phyloP scores from a whole-genome alignment of 2,113 vertebrate genomes.

The Oostethus manadensis region DNA sequence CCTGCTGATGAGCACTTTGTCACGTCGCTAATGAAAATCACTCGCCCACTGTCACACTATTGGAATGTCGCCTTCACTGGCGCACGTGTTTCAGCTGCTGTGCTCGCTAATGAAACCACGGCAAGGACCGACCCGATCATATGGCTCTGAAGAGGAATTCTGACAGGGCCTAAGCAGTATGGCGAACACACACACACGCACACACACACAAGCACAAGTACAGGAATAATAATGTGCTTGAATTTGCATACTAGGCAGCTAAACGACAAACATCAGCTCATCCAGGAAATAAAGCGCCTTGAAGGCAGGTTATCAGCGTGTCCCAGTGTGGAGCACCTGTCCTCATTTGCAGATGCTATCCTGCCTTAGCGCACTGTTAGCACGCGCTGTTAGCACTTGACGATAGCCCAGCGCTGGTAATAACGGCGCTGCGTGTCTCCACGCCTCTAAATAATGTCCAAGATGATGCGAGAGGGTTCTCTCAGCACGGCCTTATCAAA shows the following conservation, averaged over 20 bases:
- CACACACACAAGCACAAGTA: constrained; percentile 19
- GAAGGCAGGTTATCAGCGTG: constrained; percentile 60
- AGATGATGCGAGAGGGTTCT: constrained; percentile 55
- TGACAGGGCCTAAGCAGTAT: constrained; percentile 73
- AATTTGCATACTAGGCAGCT: constrained; percentile 45
- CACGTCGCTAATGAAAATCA: constrained; percentile 99
- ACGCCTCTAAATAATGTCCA: constrained; percentile 42
- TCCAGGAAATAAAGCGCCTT: constrained; percentile 57
- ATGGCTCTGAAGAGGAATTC: constrained; percentile 83
- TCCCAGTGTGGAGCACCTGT: constrained; percentile 54
- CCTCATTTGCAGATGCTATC: constrained; percentile 70
- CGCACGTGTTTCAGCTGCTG: constrained; percentile 99
- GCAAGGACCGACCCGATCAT: constrained; percentile 84
- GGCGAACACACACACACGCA: constrained; percentile 52
- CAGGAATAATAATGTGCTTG: constrained; percentile 29
- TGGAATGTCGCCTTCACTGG: too few species aligned
- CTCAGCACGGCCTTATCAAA: constrained; percentile 77
- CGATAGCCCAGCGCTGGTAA: constrained; percentile 59
- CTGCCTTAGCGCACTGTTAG: not conserved
- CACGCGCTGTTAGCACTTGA: constrained; percentile 6
- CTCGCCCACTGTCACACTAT: constrained; percentile 93
- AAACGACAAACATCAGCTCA: constrained; percentile 41
- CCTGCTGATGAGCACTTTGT: constrained; percentile 59
- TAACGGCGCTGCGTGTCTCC: constrained; percentile 59
- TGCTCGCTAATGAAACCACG: constrained; percentile 98